A percentile compares a stretch with the other conserved stretches of the same genome.
Conservation (phyloP, 2,113 vertebrate species). For the Circaetus gallicus region DNA sequence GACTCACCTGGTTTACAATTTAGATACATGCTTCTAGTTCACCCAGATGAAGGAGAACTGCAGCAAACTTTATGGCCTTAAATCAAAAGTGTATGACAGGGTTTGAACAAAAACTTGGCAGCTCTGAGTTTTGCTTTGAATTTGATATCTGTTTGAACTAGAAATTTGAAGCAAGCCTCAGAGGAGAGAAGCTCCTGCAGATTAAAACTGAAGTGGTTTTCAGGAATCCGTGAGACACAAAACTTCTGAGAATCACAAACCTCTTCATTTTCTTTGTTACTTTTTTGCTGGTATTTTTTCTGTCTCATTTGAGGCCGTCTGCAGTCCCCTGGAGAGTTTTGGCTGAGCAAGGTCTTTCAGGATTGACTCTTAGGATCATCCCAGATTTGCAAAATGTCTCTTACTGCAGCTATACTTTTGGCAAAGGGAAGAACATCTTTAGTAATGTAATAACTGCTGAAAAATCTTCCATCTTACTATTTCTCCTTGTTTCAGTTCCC, state of each 20-base stretch:
- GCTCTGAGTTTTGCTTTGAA: constrained; percentile 12
- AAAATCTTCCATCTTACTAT: not conserved
- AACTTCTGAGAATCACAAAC: not conserved
- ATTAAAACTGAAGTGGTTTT: not conserved
- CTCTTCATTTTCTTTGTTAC: not conserved
- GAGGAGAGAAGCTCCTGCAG: not conserved
- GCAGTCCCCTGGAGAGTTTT: not conserved
- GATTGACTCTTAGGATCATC: not conserved
- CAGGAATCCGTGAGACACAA: not conserved
- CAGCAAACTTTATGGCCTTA: not conserved
- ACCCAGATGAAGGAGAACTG: not conserved
- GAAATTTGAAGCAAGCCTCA: constrained; percentile 28
- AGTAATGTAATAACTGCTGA: not conserved
- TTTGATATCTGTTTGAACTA: constrained; percentile 21
- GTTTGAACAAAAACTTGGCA: not conserved
- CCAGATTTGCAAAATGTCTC: not conserved
- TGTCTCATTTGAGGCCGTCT: not conserved
- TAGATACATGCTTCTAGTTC: not conserved
- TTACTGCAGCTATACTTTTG: not conserved
- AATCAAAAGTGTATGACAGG: not conserved
- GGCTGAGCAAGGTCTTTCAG: not conserved
- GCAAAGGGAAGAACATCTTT: not conserved
- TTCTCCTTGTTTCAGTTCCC: not conserved
- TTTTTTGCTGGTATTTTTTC: not conserved
- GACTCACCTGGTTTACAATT: not conserved